Percentiles rank a stretch among this genome's conserved stretches.
Evolutionary conservation across 2,797 vertebrate genomes (phyloP).

Genomic region (Tamandua tetradactyla): DNA sequence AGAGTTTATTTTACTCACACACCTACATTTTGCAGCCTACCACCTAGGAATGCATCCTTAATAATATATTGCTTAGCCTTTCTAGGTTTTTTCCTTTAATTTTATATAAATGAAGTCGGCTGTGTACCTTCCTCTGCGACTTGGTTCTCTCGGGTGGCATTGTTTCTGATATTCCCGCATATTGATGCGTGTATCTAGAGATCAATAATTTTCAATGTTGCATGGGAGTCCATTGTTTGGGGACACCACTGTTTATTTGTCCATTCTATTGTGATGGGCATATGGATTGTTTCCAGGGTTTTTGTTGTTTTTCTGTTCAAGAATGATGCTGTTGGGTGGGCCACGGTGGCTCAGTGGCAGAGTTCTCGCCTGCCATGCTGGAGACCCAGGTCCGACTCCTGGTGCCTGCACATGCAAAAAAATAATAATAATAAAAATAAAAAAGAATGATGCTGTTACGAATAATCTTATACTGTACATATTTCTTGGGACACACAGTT

Average conservation of each 20-base stretch:
- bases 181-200: background rate
- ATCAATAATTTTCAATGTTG: background rate
- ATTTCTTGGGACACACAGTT: background rate
- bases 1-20: background rate
- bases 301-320: background rate
- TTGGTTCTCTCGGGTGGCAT: background rate
- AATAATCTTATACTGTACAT: background rate
- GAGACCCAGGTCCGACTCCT: too few species aligned
- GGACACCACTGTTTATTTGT: background rate
- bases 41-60: background rate
- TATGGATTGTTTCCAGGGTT: background rate
- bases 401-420: too few species aligned
- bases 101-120: background rate
- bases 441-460: too few species aligned
- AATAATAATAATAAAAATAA: too few species aligned
- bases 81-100: background rate
- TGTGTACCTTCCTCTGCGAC: slow-evolving; percentile 8
- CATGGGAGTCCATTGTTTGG: background rate
- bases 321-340: too few species aligned
- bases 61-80: background rate
- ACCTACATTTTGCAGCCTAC: too few species aligned
- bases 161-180: background rate
- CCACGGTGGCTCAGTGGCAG: too few species aligned
- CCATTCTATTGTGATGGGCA: background rate
- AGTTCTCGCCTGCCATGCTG: too few species aligned